Evolutionary conservation across 2,888 invertebrate species (phyloP).

Genomic region (Apotomis betuletana): DNA sequence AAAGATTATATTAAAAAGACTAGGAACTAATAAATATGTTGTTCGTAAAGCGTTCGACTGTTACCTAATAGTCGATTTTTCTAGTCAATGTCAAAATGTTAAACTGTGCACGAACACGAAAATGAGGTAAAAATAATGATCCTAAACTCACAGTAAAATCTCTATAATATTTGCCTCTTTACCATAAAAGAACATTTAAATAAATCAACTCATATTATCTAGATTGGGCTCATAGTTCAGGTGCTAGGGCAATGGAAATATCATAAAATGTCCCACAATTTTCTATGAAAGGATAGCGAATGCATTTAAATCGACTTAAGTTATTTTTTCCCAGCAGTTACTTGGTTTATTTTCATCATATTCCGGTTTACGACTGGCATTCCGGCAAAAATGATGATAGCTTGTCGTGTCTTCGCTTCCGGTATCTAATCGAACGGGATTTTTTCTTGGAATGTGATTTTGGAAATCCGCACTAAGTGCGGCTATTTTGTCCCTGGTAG

Average conservation of each 20-base stretch:
- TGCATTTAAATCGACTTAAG: conserved; percentile 56
- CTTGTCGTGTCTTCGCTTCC: not conserved
- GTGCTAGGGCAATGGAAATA: not conserved
- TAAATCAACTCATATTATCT: conserved; percentile 4
- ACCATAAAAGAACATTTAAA: not conserved
- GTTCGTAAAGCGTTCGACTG: too few relatives aligned
- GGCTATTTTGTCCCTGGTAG: too few relatives aligned
- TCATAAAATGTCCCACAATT: conserved; percentile 45
- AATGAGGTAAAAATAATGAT: too few relatives aligned
- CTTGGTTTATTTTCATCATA: conserved; percentile 22
- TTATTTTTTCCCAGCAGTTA: conserved; percentile 48
- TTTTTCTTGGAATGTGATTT: not conserved
- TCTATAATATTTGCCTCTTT: not conserved
- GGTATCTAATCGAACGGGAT: not conserved
- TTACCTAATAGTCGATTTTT: too few relatives aligned
- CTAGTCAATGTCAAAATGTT: too few relatives aligned
- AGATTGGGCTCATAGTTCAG: conserved; percentile 5
- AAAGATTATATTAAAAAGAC: too few relatives aligned
- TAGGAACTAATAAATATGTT: too few relatives aligned
- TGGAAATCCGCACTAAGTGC: not conserved
- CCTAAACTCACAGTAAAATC: not conserved
- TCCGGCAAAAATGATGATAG: conserved; percentile 11
- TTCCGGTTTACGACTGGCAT: conserved; percentile 11
- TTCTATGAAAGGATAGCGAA: conserved; percentile 47
- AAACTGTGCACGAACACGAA: too few relatives aligned